Percentiles rank a stretch among this genome's conserved stretches.
Conservation (phyloP, 1,140 invertebrate genomes). For the Atta colombica region DNA sequence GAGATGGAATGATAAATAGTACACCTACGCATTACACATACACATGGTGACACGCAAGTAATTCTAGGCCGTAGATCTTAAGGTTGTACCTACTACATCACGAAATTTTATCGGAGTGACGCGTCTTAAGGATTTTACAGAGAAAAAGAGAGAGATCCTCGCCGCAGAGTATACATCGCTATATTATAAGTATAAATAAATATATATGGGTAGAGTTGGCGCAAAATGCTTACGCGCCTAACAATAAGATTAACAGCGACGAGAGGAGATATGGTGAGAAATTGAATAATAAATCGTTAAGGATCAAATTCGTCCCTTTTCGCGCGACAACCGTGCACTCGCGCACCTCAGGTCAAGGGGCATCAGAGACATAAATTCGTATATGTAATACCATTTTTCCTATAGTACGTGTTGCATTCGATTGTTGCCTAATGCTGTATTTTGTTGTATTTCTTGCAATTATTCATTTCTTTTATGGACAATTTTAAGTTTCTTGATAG, state of each 20-base stretch:
- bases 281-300: conserved; percentile 55
- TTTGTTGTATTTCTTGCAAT: conserved; percentile 14
- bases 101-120: conserved; percentile 57
- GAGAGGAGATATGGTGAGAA: neutral
- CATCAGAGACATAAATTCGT: neutral
- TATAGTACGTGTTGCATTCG: conserved; percentile 17
- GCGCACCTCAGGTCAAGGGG: conserved; percentile 71
- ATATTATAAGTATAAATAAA: conserved; percentile 50
- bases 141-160: conserved; percentile 27
- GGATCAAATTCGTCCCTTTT: conserved; percentile 77
- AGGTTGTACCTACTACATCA: conserved; percentile 64
- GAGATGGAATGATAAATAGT: conserved; percentile 56
- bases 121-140: conserved; percentile 31
- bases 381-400: neutral
- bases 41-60: conserved; percentile 52
- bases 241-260: conserved; percentile 16
- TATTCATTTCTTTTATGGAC: conserved; percentile 15
- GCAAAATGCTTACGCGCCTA: conserved; percentile 1
- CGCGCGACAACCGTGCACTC: conserved; percentile 73
- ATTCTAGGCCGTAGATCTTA: conserved; percentile 67
- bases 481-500: conserved; percentile 27
- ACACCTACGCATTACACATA: conserved; percentile 50
- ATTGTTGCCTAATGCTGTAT: conserved; percentile 36
- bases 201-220: neutral
- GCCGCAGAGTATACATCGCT: conserved; percentile 34